Conservation (phyloP, 2,888 invertebrate species). For the Tenthredo amoena region DNA sequence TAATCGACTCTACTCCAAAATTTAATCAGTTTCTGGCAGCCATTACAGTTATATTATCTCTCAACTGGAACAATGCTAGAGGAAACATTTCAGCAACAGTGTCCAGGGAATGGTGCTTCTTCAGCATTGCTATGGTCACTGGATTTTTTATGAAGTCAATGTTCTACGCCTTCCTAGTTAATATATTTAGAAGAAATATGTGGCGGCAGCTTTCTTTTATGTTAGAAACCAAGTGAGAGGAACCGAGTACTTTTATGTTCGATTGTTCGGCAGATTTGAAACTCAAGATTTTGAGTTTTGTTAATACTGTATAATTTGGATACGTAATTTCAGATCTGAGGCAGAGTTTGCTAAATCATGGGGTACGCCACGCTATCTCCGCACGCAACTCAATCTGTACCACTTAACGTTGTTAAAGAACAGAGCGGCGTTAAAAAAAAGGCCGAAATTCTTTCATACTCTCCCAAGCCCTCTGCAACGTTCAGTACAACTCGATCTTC, state of each 20-base stretch:
- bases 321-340: constrained; percentile 12
- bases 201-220: constrained; percentile 45
- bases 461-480: constrained; percentile 37
- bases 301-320: neutral
- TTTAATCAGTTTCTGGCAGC: constrained; percentile 33
- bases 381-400: constrained; percentile 27
- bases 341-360: constrained; percentile 34
- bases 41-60: constrained; percentile 28
- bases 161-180: constrained; percentile 33
- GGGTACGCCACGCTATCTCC: neutral
- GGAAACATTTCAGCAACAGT: constrained; percentile 36
- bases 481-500: constrained; percentile 35
- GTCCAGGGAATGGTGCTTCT: constrained; percentile 29
- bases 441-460: constrained; percentile 33
- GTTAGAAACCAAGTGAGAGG: constrained; percentile 35
- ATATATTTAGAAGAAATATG: constrained; percentile 41
- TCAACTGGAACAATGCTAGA: constrained; percentile 33
- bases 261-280: neutral
- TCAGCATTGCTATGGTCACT: constrained; percentile 42
- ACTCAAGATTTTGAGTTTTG: neutral
- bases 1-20: neutral
- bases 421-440: constrained; percentile 21
- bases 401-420: constrained; percentile 15
- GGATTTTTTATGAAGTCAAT: constrained; percentile 41
- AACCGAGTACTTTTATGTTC: neutral